Evolutionary conservation across 2,797 vertebrate genomes (phyloP), one percentile per base, ranked within the genome.

Genomic region (Danio kyathit): DNA sequence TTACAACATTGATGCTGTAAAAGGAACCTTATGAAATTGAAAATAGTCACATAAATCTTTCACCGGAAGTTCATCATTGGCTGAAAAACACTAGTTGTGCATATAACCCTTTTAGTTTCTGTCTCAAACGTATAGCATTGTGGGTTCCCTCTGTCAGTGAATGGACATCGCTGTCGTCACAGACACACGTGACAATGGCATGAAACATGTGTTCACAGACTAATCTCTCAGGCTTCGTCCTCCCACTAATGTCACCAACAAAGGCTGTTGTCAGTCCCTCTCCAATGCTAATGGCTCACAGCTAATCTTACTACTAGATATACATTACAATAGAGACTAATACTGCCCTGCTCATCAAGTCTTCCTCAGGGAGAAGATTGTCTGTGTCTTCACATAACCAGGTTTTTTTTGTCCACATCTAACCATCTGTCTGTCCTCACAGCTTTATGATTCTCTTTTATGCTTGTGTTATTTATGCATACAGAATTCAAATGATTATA

Each of bases 301-400:
- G 88, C 89, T 89, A 88, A 87, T 89, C 85, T 88, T 77, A 69
- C 69, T 9, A 74, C 81, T 82, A 80, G 17, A 90, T 88, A 81
- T 89, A 81, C 88, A 88, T 90, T 79, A 89, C 88, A 90, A 89
- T 79, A 88, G 74, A 57, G 76, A 61, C 80, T 86, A 83, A 89
- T 79, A 71, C 81, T 83, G 76, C 17, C 66, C 44, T 44, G 54
- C 48, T 67, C 74, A 69, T 80, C 59, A 76, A n/a, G 29, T 70
- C 76, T 61, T 70, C 38, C 73, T 52, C 17, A 16, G 56, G 56
- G 59, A 76, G 60, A 63, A 9, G 19, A 56, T 63, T 56, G 74
- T 76, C 74, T 51, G 40, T 63, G 29, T 29, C 63, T 80, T 19
- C 21, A 40, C 41, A 65, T 76, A 56, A 67, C 64, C 57, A 56